Conservation (phyloP, 2,113 vertebrate genomes). For the Periophthalmodon schlosseri region DNA sequence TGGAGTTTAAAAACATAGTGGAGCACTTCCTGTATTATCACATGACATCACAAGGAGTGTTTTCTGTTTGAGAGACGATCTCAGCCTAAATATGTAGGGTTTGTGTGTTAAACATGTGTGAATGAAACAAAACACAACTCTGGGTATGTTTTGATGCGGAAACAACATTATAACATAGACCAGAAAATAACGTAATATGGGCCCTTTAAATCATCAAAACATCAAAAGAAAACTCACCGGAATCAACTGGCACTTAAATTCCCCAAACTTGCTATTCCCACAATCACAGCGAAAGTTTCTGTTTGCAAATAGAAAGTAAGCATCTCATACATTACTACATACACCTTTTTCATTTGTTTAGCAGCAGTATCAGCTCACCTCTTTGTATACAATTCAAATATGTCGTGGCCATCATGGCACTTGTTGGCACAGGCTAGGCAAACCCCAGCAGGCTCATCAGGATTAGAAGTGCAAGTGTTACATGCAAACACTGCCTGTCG, state of each 20-base stretch:
- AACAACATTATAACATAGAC: too few relatives aligned
- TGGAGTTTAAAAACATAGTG: too few relatives aligned
- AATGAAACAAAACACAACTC: too few relatives aligned
- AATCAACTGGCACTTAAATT: slow-evolving; percentile 86
- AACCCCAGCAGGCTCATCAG: slow-evolving; percentile 86
- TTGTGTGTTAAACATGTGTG: too few relatives aligned
- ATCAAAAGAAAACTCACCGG: slow-evolving; percentile 76
- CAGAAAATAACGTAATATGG: too few relatives aligned
- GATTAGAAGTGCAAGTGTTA: slow-evolving; percentile 84
- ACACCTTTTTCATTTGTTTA: not conserved
- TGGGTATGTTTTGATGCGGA: too few relatives aligned
- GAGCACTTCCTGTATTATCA: too few relatives aligned
- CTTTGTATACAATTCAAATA: slow-evolving; percentile 94
- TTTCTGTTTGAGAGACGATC: too few relatives aligned
- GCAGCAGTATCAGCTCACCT: slow-evolving; percentile 72
- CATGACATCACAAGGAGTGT: too few relatives aligned
- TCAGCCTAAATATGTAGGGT: too few relatives aligned
- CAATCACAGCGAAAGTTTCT: slow-evolving; percentile 97
- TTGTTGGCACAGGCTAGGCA: slow-evolving; percentile 93
- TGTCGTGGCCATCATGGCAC: slow-evolving; percentile 90
- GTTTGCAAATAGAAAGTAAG: not conserved
- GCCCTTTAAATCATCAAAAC: not conserved
- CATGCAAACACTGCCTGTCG: slow-evolving; percentile 93
- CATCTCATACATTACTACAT: not conserved
- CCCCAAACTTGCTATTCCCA: slow-evolving; percentile 92